These are phyloP conservation scores for Atopsyche davidsoni DNA, from an alignment of 1,140 invertebrate species.

Conservation along the genomic window DNA sequence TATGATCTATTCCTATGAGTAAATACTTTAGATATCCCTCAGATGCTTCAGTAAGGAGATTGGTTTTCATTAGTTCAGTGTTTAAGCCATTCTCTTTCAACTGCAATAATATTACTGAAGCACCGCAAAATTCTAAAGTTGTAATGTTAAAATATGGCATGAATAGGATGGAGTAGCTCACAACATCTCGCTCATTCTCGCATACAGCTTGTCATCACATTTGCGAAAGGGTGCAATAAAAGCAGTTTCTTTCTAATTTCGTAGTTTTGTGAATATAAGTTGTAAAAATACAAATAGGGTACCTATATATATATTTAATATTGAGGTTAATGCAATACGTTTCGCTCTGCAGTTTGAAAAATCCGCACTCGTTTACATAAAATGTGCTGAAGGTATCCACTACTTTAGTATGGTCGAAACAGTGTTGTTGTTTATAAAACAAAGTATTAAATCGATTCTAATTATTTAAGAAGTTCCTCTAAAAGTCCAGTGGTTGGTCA, in stretches of 20 bases:
- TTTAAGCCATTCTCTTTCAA: not conserved
- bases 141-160: conserved; percentile 26
- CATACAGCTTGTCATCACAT: conserved; percentile 20
- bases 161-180: conserved; percentile 30
- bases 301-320: conserved; percentile 28
- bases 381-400: conserved; percentile 9
- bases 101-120: conserved; percentile 6
- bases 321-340: conserved; percentile 23
- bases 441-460: conserved; percentile 7
- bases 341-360: conserved; percentile 8
- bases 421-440: conserved; percentile 8
- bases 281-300: conserved; percentile 32
- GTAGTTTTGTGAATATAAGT: conserved; percentile 29
- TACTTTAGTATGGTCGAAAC: conserved; percentile 3
- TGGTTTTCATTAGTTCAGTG: not conserved
- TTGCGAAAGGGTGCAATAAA: conserved; percentile 30
- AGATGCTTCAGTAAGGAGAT: not conserved
- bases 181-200: conserved; percentile 26
- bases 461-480: conserved; percentile 38
- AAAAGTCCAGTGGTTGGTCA: conserved; percentile 72
- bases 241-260: conserved; percentile 30
- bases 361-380: conserved; percentile 10
- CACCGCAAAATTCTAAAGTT: conserved; percentile 19
- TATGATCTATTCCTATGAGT: not conserved
- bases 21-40: conserved; percentile 4